Percentiles rank a stretch among this genome's conserved stretches.
Evolutionary conservation across 1,140 invertebrate genomes (phyloP).

Genomic region (Brachionus plicatilis): DNA sequence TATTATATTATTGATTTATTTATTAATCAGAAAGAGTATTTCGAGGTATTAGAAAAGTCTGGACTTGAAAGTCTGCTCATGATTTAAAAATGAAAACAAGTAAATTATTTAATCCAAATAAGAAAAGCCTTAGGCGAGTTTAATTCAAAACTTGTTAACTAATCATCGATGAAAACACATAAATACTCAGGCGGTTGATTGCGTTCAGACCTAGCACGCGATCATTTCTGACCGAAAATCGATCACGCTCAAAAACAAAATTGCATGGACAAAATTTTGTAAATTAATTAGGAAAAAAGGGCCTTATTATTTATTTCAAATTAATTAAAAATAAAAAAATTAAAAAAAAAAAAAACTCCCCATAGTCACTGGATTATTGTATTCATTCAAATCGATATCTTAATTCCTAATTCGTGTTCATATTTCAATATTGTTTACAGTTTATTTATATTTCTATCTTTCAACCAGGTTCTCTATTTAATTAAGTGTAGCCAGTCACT

Average conservation of each 20-base stretch:
- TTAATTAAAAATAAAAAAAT: not conserved
- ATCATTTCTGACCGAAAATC: not conserved
- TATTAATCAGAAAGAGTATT: not conserved
- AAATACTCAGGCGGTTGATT: not conserved
- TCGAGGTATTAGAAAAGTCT: constrained; percentile 8
- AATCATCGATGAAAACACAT: constrained; percentile 4
- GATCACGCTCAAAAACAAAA: not conserved
- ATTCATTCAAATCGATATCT: constrained; percentile 11
- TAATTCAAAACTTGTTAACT: constrained; percentile 4
- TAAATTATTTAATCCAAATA: not conserved
- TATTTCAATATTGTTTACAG: not conserved
- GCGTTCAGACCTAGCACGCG: not conserved
- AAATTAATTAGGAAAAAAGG: constrained; percentile 11
- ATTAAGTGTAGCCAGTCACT: constrained; percentile 1
- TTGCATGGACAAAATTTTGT: not conserved
- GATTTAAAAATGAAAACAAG: not conserved
- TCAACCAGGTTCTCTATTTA: constrained; percentile 13
- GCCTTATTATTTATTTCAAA: constrained; percentile 2
- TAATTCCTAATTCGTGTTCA: not conserved
- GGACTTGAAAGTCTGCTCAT: not conserved
- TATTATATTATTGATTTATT: not conserved
- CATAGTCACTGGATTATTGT: not conserved
- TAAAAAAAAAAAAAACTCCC: not conserved
- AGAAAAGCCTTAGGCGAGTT: not conserved
- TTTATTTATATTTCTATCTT: constrained; percentile 26